A percentile compares a stretch with the other conserved stretches of the same genome.
Conservation (phyloP, 2,888 invertebrate genomes). For the Leptinotarsa tumamoca region DNA sequence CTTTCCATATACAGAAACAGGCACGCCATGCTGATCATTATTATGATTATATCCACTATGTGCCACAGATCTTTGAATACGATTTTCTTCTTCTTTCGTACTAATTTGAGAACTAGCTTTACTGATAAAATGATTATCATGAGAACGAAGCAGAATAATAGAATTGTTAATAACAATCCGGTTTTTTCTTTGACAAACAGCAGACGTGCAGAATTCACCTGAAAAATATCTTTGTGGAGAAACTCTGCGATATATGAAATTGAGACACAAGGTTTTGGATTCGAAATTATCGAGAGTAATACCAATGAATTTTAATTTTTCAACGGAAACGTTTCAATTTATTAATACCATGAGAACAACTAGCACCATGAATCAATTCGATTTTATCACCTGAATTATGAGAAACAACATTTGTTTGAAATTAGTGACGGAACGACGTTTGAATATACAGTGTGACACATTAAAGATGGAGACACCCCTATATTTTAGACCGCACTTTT, state of each 20-base stretch:
- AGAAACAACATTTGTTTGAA: too few species aligned
- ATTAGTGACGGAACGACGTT: too few species aligned
- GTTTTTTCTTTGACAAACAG: slow-evolving; percentile 49
- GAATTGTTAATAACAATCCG: slow-evolving; percentile 37
- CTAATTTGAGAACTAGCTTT: slow-evolving; percentile 45
- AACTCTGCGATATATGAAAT: not conserved
- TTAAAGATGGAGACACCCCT: too few species aligned
- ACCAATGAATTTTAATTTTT: too few species aligned
- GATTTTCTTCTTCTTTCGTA: slow-evolving; percentile 35
- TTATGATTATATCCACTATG: slow-evolving; percentile 53
- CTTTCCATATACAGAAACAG: slow-evolving; percentile 48
- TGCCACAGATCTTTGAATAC: slow-evolving; percentile 52
- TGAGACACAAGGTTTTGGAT: not conserved
- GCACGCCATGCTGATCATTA: slow-evolving; percentile 48
- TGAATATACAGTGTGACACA: too few species aligned
- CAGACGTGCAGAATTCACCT: slow-evolving; percentile 55
- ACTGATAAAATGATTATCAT: slow-evolving; percentile 47
- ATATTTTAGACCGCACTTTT: too few species aligned
- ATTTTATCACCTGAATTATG: too few species aligned
- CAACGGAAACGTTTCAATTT: too few species aligned
- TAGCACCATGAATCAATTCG: too few species aligned
- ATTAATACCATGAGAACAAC: too few species aligned
- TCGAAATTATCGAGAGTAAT: too few species aligned
- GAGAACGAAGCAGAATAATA: slow-evolving; percentile 47
- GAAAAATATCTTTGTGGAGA: slow-evolving; percentile 31